A percentile compares a stretch with the other conserved stretches of the same genome.
These are phyloP conservation scores for Bombus soroeensis DNA, from an alignment of 1,140 invertebrate genomes.

Conservation along the genomic window DNA sequence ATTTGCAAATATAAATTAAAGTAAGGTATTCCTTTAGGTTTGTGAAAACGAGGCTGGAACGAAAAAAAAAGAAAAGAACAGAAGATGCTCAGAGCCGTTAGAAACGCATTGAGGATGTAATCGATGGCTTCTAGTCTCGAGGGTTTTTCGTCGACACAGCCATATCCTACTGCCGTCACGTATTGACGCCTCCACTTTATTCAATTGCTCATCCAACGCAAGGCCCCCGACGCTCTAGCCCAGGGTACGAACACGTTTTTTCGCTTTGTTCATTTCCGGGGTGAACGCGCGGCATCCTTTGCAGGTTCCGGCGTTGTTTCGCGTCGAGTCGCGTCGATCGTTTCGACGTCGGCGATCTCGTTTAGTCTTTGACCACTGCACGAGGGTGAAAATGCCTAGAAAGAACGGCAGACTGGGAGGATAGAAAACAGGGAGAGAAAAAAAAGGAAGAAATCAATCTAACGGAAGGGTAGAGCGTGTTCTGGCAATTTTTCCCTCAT, in stretches of 20 bases:
- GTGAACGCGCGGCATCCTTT: slow-evolving; percentile 67
- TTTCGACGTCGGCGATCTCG: slow-evolving; percentile 43
- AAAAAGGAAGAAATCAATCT: slow-evolving; percentile 45
- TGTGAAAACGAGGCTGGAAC: not conserved
- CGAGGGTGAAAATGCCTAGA: slow-evolving; percentile 47
- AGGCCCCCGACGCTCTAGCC: slow-evolving; percentile 57
- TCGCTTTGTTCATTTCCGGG: slow-evolving; percentile 77
- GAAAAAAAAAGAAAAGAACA: not conserved
- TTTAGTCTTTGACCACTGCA: slow-evolving; percentile 62
- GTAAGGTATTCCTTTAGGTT: no score
- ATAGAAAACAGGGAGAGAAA: not conserved
- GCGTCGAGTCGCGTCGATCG: slow-evolving; percentile 15
- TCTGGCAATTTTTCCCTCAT: slow-evolving; percentile 78
- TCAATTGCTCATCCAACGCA: slow-evolving; percentile 74
- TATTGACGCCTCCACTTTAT: slow-evolving; percentile 77
- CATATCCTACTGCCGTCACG: slow-evolving; percentile 67
- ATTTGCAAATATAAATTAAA: not conserved
- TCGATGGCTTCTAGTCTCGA: slow-evolving; percentile 42
- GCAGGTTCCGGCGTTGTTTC: slow-evolving; percentile 67
- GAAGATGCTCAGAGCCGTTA: no score
- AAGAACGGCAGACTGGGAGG: not conserved
- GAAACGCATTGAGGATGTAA: not conserved
- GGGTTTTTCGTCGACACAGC: slow-evolving; percentile 39
- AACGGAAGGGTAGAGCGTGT: slow-evolving; percentile 52
- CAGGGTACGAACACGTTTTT: slow-evolving; percentile 76